Base-by-base conservation (phyloP, 1,140 invertebrate genomes). In the Frieseomelitta varia region DNA sequence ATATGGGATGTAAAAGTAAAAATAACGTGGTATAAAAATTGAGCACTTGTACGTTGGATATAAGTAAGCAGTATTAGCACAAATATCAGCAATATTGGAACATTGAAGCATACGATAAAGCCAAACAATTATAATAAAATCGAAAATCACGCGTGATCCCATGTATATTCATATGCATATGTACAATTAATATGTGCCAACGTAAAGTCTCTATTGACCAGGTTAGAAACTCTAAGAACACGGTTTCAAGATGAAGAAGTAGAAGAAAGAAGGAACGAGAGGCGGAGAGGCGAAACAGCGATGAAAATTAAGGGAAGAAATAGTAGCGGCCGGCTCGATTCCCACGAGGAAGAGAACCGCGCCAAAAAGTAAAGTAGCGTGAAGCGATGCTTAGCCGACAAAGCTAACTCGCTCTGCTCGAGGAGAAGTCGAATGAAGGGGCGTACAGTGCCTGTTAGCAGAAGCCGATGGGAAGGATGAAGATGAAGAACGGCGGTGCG, bases 401-500 rank as follows among this genome's bases (percentile, higher is more conserved):
- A 85, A 84, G 84, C 87, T 87, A 12, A n/a, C 55, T 61, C 34
- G 47, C 76, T 74, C 72, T 61, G 72, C 27, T 55, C 17, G 55
- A 73, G 75, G 68, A 84, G 55, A 78, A 81, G 67, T 61, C 81
- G 80, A 79, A 87, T 61, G 56, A 72, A 55, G 21, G 77, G 69
- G 15, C 79, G n/a, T 79, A 17, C 85, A 79, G 78, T 85, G 85
- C 72, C 73, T 86, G 81, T 84, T 76, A 81, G 65, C 67, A 67
- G 84, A 79, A 88, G 39, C 39, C 39, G 39, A 47, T 79, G 85
- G 82, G 81, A 93, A 93, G 92, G 93, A 93, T 91, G 92, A 94
- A 94, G 92, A 93, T 93, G 92, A 94, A 92, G 93, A 93, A 94
- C 90, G 91, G 89, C 89, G 90, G 90, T 90, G 88, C 91, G 89